Evolutionary conservation across 2,113 vertebrate species (phyloP).

Genomic region (Pitta sordida): DNA sequence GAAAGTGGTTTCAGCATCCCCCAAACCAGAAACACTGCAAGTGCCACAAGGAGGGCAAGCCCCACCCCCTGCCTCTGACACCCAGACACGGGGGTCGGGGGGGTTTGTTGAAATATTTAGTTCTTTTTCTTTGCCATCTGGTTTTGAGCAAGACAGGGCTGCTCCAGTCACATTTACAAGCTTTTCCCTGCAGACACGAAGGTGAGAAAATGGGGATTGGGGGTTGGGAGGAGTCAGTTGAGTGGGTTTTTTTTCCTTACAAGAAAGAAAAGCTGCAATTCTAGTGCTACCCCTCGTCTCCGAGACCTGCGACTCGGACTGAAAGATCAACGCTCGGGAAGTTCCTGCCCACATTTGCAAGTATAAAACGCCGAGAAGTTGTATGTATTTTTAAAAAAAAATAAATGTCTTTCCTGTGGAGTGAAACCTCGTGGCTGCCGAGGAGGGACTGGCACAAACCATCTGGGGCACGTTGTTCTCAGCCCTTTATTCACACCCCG

Average conservation of each 20-base stretch:
- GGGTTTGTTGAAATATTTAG: neutral
- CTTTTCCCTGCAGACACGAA: neutral
- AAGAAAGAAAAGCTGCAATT: neutral
- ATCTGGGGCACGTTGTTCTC: slow-evolving; percentile 42
- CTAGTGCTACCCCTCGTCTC: neutral
- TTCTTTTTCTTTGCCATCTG: neutral
- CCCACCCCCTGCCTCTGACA: neutral
- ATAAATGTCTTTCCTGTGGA: neutral
- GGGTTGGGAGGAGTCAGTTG: neutral
- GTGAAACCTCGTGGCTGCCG: neutral
- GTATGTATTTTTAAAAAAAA: neutral
- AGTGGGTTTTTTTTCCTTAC: neutral
- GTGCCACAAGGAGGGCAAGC: neutral
- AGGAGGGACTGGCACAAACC: neutral
- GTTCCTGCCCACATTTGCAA: neutral
- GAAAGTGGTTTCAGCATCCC: neutral
- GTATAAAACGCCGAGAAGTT: neutral
- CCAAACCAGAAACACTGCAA: neutral
- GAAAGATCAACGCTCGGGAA: neutral
- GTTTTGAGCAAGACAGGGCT: neutral
- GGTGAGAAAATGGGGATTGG: neutral
- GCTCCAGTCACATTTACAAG: neutral
- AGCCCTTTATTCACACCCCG: neutral
- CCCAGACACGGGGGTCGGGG: neutral
- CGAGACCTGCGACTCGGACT: neutral